Evolutionary conservation across 2,888 invertebrate species (phyloP).

Genomic region (Parelbella ahira): DNA sequence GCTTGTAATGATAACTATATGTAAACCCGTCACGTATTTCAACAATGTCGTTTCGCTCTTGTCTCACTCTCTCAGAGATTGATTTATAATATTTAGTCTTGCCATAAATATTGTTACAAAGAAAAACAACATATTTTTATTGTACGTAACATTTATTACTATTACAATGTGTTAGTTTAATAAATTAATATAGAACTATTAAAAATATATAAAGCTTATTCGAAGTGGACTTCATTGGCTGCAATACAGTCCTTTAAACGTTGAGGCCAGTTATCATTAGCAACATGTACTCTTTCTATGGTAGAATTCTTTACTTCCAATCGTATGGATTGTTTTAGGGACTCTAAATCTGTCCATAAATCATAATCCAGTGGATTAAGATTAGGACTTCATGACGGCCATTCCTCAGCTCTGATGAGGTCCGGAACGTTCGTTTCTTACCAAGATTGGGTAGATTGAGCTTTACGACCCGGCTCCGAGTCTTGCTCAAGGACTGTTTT

Average conservation of each 20-base stretch:
- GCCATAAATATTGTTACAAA: no score
- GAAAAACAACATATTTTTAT: no score
- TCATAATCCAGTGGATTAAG: no score
- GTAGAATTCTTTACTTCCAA: background rate
- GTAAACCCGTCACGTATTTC: no score
- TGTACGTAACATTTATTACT: no score
- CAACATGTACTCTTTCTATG: background rate
- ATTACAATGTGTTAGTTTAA: background rate
- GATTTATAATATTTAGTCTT: no score
- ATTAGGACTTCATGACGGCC: no score
- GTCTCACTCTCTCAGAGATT: background rate
- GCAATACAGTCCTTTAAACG: background rate
- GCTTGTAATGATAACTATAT: no score
- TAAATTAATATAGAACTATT: background rate
- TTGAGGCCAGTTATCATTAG: background rate
- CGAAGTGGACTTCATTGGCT: background rate
- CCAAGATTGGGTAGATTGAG: background rate
- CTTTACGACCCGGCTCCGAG: slow-evolving; percentile 1
- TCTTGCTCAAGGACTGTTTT: slow-evolving; percentile 18
- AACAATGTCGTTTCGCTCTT: slow-evolving; percentile 1
- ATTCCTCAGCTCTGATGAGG: no score
- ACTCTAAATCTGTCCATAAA: background rate
- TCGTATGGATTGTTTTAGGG: background rate
- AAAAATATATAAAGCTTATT: background rate
- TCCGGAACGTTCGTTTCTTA: no score